Conservation (phyloP, 30 jellyfish, hydroid and myxozoan species). For the Rhopilema esculentum region DNA sequence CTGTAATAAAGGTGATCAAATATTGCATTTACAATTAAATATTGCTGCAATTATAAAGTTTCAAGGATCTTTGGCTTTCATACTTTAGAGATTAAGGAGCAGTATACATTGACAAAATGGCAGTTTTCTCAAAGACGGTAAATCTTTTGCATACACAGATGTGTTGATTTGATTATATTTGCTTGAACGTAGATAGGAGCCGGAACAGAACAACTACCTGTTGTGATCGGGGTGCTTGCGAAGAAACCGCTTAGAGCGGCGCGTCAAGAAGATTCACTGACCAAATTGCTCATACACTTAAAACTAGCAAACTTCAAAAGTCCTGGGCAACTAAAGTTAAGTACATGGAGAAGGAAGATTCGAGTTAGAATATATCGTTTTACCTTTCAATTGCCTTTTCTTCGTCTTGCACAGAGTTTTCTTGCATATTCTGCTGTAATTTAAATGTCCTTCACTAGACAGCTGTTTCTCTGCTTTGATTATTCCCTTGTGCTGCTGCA, state of each 20-base stretch:
- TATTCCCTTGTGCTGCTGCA: constrained; percentile 13
- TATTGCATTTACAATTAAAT: too few species aligned
- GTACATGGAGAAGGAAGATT: not conserved
- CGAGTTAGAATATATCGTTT: not conserved
- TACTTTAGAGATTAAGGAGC: too few species aligned
- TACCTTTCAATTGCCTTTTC: constrained; percentile 20
- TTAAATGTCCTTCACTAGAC: not conserved
- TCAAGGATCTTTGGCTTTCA: too few species aligned
- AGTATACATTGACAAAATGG: too few species aligned
- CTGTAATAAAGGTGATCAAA: too few species aligned
- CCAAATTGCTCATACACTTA: constrained; percentile 9
- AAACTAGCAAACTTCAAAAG: constrained; percentile 3
- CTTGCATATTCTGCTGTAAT: constrained; percentile 1
- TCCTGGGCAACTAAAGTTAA: constrained; percentile 7
- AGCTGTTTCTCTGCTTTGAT: constrained; percentile 24
- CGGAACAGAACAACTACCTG: not conserved
- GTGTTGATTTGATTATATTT: not conserved
- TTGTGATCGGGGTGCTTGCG: not conserved
- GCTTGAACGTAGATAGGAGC: not conserved
- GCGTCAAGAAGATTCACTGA: constrained; percentile 55
- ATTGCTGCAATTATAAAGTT: too few species aligned
- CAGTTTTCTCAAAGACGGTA: not conserved
- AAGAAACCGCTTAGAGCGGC: not conserved
- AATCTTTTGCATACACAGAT: not conserved
- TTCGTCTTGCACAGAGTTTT: not conserved